A percentile compares a stretch with the other conserved stretches of the same genome.
Evolutionary conservation across 1,140 invertebrate species (phyloP).

Genomic region (Aricia agestis): DNA sequence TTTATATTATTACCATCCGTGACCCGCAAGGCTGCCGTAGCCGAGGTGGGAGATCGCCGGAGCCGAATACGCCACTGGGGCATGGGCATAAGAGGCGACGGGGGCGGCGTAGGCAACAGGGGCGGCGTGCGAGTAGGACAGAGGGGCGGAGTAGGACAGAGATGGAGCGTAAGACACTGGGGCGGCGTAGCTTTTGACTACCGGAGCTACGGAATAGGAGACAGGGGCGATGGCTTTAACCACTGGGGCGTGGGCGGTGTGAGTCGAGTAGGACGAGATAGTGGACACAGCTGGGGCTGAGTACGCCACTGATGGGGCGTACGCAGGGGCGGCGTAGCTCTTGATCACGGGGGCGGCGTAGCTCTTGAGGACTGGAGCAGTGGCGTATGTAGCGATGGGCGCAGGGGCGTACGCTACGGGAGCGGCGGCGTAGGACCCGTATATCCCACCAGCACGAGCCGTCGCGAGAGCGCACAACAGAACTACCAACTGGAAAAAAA

Average conservation of each 20-base stretch:
- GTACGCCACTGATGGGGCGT: constrained; percentile 42
- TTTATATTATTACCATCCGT: constrained; percentile 25
- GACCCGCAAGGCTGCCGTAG: constrained; percentile 15
- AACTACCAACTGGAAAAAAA: constrained; percentile 54
- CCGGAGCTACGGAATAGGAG: constrained; percentile 29
- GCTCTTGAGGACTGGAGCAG: constrained; percentile 34
- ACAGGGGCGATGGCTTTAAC: constrained; percentile 23
- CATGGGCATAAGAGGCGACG: constrained; percentile 33
- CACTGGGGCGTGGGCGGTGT: constrained; percentile 43
- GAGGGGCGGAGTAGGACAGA: constrained; percentile 23
- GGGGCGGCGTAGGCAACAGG: constrained; percentile 30
- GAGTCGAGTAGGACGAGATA: constrained; percentile 52
- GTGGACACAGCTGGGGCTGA: constrained; percentile 53
- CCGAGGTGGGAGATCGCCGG: constrained; percentile 28
- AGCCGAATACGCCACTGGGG: constrained; percentile 35
- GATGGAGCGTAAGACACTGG: constrained; percentile 11
- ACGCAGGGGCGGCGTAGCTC: constrained; percentile 24
- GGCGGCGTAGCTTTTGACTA: constrained; percentile 24
- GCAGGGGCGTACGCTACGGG: constrained; percentile 38
- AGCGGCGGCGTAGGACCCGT: constrained; percentile 41
- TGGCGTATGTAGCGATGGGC: constrained; percentile 32
- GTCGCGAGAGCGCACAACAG: constrained; percentile 62
- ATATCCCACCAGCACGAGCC: constrained; percentile 46
- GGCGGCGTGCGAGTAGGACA: constrained; percentile 15
- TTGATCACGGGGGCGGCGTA: constrained; percentile 40